phyloP scores from a whole-genome alignment of 2,797 vertebrate species.

The Acropternis orthonyx region DNA sequence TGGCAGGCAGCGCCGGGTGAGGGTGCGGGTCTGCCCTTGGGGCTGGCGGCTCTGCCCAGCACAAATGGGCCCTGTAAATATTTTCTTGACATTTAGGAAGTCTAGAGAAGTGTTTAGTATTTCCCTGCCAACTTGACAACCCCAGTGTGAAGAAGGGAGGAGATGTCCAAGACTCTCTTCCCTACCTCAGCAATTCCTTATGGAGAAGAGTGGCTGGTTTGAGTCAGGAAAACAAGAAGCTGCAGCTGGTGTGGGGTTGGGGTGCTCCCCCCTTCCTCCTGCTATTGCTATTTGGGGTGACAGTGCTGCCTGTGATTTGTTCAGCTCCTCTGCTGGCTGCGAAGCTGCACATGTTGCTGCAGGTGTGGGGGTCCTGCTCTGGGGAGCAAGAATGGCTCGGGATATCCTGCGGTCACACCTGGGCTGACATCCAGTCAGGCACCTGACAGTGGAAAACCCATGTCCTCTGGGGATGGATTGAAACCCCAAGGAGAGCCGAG shows the following conservation, averaged over 20 bases:
- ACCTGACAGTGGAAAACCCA: neutral
- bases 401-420: neutral
- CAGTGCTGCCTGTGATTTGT: fast-evolving
- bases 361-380: neutral
- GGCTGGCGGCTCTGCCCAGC: neutral
- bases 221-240: neutral
- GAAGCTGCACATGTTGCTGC: neutral
- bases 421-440: neutral
- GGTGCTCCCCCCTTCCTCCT: neutral
- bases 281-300: neutral
- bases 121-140: constrained; percentile 13
- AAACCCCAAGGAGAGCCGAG: neutral
- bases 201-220: neutral
- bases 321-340: neutral
- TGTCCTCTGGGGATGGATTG: neutral
- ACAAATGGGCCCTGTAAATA: constrained; percentile 24
- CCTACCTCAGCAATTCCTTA: neutral
- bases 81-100: constrained; percentile 41
- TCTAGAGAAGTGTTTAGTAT: neutral
- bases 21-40: neutral
- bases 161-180: neutral
- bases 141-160: neutral
- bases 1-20: neutral
- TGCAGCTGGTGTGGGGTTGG: neutral
- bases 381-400: neutral